Evolutionary conservation across 30 jellyfish, hydroid and myxozoan genomes (phyloP).

Genomic region (Chrysaora quinquecirrha): DNA sequence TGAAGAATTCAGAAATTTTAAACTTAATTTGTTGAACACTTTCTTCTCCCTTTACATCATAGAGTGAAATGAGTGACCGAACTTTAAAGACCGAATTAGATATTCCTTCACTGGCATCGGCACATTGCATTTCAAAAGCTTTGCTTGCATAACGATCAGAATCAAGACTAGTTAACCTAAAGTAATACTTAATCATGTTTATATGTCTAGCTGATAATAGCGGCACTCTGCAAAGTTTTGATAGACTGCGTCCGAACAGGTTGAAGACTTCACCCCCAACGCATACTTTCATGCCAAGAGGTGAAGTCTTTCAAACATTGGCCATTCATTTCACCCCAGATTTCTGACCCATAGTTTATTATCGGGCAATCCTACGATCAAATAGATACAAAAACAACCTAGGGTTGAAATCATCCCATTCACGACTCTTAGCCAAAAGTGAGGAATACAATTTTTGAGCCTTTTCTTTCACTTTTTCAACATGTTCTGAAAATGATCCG

Average conservation of each 20-base stretch:
- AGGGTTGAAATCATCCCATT: constrained; percentile 18
- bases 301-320: constrained; percentile 1
- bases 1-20: background rate
- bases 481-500: constrained; percentile 6
- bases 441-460: constrained; percentile 18
- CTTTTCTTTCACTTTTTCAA: background rate
- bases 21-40: background rate
- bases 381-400: background rate
- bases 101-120: constrained; percentile 1
- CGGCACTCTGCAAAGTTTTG: background rate
- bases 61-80: background rate
- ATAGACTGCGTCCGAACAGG: constrained; percentile 1
- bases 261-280: constrained; percentile 4
- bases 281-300: constrained; percentile 16
- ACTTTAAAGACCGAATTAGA: constrained; percentile 11
- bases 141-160: background rate
- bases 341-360: constrained; percentile 7
- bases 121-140: constrained; percentile 4
- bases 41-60: background rate
- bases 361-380: constrained; percentile 1
- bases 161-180: constrained; percentile 7
- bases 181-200: background rate
- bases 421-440: constrained; percentile 1
- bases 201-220: background rate
- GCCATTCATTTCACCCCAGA: constrained; percentile 12